Evolutionary conservation across 2,797 vertebrate genomes (phyloP).

Genomic region (Forpus xanthops): DNA sequence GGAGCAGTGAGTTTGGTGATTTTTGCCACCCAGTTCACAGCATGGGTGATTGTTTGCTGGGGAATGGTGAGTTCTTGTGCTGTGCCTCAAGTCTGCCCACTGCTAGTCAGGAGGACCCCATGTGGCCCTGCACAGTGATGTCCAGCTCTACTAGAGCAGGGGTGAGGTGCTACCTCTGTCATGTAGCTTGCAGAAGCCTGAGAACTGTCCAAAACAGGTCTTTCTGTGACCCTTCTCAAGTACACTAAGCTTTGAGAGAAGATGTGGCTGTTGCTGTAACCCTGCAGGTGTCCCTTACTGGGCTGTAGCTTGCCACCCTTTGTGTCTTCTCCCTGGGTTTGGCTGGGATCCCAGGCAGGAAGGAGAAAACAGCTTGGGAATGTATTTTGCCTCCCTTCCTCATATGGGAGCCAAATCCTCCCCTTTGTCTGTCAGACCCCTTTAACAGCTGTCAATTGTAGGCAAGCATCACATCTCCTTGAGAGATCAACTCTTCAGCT

Average conservation of each 20-base stretch:
- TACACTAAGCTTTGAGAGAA: not conserved
- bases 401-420: not conserved
- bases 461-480: not conserved
- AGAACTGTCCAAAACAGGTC: not conserved
- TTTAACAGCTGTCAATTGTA: not conserved
- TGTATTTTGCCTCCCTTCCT: not conserved
- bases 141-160: not conserved
- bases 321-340: not conserved
- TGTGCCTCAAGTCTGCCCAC: not conserved
- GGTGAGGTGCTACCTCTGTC: not conserved
- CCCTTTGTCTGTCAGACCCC: not conserved
- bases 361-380: not conserved
- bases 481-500: not conserved
- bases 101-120: not conserved
- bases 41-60: not conserved
- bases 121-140: accelerated
- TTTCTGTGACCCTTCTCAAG: not conserved
- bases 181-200: not conserved
- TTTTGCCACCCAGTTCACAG: not conserved
- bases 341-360: not conserved
- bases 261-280: not conserved
- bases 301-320: not conserved
- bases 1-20: accelerated
- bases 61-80: accelerated
- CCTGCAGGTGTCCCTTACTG: not conserved